These are phyloP conservation scores for Meiosimyza decipiens DNA, from an alignment of 2,888 invertebrate genomes.

Conservation along the genomic window DNA sequence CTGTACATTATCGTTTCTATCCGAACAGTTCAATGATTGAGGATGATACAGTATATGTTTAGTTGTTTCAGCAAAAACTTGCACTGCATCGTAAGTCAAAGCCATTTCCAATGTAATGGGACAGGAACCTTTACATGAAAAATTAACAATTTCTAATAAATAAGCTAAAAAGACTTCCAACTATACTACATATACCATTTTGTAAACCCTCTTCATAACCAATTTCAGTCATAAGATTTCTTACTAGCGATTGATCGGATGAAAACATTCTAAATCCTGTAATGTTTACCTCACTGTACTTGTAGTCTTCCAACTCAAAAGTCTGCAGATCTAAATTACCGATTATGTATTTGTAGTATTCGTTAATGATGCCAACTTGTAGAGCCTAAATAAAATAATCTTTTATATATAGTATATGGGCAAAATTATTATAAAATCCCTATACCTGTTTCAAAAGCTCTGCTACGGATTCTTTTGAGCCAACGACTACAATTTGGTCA, in stretches of 20 bases:
- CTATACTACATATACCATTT: slow-evolving; percentile 42
- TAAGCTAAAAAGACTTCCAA: too few relatives aligned
- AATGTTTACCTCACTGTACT: slow-evolving; percentile 85
- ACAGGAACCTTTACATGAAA: slow-evolving; percentile 49
- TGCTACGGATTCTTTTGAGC: slow-evolving; percentile 71
- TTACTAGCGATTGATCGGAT: slow-evolving; percentile 69
- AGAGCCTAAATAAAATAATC: slow-evolving; percentile 73
- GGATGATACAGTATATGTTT: slow-evolving; percentile 71
- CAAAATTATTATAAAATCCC: too few relatives aligned
- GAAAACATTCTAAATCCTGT: slow-evolving; percentile 78
- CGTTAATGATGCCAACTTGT: slow-evolving; percentile 96
- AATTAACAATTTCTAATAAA: too few relatives aligned
- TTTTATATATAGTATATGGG: too few relatives aligned
- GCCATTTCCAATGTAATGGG: slow-evolving; percentile 75
- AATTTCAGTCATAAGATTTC: slow-evolving; percentile 56
- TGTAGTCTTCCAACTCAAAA: slow-evolving; percentile 78
- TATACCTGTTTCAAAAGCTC: slow-evolving; percentile 69
- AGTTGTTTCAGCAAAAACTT: slow-evolving; percentile 81
- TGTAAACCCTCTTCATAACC: slow-evolving; percentile 40
- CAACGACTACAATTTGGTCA: slow-evolving; percentile 78
- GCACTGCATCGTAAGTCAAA: slow-evolving; percentile 85
- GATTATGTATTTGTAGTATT: slow-evolving; percentile 86
- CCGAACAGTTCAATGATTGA: slow-evolving; percentile 71
- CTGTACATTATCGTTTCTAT: slow-evolving; percentile 73
- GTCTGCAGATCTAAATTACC: slow-evolving; percentile 79